Evolutionary conservation across 2,113 vertebrate genomes (phyloP).

Genomic region (Haemorhous mexicanus): DNA sequence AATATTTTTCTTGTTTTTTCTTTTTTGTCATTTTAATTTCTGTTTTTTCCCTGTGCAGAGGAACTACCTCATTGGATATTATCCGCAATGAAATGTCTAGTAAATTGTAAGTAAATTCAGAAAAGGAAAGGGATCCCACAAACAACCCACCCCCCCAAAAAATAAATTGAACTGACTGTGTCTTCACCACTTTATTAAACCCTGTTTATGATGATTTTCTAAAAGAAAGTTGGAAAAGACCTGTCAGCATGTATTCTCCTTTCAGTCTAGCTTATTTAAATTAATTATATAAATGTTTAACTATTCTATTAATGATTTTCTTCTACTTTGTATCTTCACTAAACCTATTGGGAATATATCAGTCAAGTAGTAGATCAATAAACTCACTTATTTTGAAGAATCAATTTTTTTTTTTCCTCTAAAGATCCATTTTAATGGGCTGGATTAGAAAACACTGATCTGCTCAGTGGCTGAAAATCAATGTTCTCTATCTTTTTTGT

Average conservation of each 20-base stretch:
- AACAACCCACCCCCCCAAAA: rapidly evolving
- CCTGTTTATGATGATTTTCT: background rate
- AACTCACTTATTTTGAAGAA: background rate
- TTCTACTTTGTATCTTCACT: background rate
- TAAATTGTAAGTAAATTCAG: constrained; percentile 82
- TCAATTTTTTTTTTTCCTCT: background rate
- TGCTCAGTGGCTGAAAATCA: background rate
- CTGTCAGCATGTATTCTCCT: background rate
- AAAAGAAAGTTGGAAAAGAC: background rate
- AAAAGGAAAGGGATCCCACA: background rate
- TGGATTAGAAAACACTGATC: background rate
- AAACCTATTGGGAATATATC: background rate
- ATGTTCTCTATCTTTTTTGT: background rate
- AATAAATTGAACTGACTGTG: background rate
- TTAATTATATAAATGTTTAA: background rate
- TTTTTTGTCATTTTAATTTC: background rate
- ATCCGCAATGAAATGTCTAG: constrained; percentile 88
- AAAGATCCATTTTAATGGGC: background rate
- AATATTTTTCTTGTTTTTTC: background rate
- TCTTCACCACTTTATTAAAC: background rate
- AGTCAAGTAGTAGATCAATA: background rate
- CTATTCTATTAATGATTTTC: background rate
- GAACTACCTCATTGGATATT: constrained; percentile 89
- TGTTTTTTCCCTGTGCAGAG: constrained; percentile 60
- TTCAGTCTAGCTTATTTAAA: background rate